These are phyloP conservation scores for Pogonocichla stellata DNA, from an alignment of 2,113 vertebrate species.

Conservation along the genomic window DNA sequence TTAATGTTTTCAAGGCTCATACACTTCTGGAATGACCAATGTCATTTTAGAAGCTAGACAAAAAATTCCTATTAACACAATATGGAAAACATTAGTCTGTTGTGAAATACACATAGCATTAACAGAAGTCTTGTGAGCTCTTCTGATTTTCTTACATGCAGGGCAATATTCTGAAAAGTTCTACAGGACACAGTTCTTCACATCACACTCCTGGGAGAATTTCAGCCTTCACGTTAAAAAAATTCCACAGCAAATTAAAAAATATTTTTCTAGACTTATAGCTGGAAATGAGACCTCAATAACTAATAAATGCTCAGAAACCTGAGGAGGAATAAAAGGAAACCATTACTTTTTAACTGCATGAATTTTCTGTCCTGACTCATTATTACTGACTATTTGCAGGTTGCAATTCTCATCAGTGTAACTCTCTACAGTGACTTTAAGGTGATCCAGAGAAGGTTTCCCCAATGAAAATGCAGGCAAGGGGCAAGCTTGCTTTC, in stretches of 20 bases:
- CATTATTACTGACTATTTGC: background rate
- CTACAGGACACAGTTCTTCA: background rate
- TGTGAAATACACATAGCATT: background rate
- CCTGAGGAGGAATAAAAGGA: background rate
- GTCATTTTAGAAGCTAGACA: background rate
- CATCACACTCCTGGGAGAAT: background rate
- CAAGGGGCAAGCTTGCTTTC: background rate
- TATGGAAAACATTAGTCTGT: background rate
- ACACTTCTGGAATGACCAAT: background rate
- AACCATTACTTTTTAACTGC: background rate
- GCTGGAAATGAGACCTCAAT: background rate
- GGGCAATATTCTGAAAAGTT: background rate
- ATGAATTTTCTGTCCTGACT: background rate
- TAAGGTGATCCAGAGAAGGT: background rate
- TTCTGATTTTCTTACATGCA: background rate
- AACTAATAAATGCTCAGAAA: background rate
- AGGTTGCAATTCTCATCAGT: background rate
- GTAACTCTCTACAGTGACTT: background rate
- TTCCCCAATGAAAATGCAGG: background rate
- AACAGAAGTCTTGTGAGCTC: background rate
- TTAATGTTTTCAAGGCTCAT: background rate
- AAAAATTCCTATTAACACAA: background rate
- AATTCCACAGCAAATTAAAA: background rate
- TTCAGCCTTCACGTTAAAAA: background rate
- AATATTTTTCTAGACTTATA: background rate